Evolutionary conservation across 2,888 invertebrate species (phyloP).

Genomic region (Vandiemenella viatica): DNA sequence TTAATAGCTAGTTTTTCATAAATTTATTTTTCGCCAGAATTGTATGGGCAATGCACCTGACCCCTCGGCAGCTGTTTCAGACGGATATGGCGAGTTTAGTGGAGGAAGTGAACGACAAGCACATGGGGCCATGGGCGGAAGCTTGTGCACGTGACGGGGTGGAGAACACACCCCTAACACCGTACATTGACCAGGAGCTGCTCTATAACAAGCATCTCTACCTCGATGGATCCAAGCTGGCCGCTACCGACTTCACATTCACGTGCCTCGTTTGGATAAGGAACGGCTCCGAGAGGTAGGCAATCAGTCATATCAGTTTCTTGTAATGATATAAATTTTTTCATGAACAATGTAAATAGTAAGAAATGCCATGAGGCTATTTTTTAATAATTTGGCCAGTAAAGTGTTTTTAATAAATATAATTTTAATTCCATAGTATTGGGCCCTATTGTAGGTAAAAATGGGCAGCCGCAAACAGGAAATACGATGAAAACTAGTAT

Average conservation of each 20-base stretch:
- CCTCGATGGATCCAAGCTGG: constrained; percentile 52
- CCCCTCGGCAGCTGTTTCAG: constrained; percentile 36
- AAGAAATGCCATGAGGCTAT: too few relatives aligned
- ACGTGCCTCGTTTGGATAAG: constrained; percentile 45
- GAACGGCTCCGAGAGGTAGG: constrained; percentile 47
- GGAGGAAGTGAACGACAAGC: constrained; percentile 87
- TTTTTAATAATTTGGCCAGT: too few relatives aligned
- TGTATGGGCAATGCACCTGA: too few relatives aligned
- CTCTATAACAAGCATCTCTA: constrained; percentile 67
- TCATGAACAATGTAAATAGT: too few relatives aligned
- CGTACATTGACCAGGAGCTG: constrained; percentile 70
- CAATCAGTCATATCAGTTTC: too few relatives aligned
- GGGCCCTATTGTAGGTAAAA: too few relatives aligned
- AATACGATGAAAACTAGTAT: too few relatives aligned
- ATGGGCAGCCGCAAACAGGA: too few relatives aligned
- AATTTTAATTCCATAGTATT: too few relatives aligned
- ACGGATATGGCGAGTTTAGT: constrained; percentile 63
- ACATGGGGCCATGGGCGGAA: constrained; percentile 82
- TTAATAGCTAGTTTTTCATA: neutral
- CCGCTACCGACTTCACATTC: constrained; percentile 40
- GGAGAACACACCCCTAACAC: constrained; percentile 73
- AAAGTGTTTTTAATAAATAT: too few relatives aligned
- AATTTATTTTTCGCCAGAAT: neutral
- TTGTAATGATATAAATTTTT: too few relatives aligned
- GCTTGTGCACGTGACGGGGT: constrained; percentile 61